These are phyloP conservation scores for Crotalus viridis DNA, from an alignment of 2,113 vertebrate genomes.

Conservation along the genomic window DNA sequence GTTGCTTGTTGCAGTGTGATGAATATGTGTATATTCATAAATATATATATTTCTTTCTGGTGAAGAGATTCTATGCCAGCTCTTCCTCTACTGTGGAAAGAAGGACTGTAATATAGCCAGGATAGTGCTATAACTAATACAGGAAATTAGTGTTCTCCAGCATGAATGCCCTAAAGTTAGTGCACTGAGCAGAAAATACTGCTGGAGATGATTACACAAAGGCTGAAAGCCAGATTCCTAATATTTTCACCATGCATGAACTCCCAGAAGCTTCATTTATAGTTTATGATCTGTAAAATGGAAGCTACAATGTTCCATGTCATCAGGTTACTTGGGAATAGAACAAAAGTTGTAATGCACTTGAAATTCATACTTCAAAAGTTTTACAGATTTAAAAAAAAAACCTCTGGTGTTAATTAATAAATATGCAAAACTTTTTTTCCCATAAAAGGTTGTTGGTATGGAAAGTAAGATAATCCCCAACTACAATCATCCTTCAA, in stretches of 20 bases:
- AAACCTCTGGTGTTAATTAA: background rate
- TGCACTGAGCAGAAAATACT: background rate
- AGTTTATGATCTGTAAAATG: background rate
- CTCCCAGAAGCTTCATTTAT: background rate
- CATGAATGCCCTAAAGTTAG: background rate
- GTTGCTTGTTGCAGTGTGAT: background rate
- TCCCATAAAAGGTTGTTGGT: background rate
- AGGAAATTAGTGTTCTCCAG: background rate
- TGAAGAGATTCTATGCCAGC: background rate
- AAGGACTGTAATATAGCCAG: background rate
- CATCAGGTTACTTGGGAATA: background rate
- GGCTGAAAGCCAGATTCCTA: background rate
- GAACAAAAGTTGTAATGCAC: background rate
- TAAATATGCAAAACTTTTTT: background rate
- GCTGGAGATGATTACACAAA: background rate
- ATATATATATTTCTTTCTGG: background rate
- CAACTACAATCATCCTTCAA: background rate
- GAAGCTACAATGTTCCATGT: background rate
- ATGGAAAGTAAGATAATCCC: background rate
- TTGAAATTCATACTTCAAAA: background rate
- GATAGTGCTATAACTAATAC: background rate
- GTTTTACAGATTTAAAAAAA: background rate
- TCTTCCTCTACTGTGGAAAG: background rate
- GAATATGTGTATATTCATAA: background rate
- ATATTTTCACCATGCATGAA: background rate